Percentiles rank a stretch among this genome's conserved stretches.
Evolutionary conservation across 2,888 invertebrate genomes (phyloP).

Genomic region (Phortica magna): DNA sequence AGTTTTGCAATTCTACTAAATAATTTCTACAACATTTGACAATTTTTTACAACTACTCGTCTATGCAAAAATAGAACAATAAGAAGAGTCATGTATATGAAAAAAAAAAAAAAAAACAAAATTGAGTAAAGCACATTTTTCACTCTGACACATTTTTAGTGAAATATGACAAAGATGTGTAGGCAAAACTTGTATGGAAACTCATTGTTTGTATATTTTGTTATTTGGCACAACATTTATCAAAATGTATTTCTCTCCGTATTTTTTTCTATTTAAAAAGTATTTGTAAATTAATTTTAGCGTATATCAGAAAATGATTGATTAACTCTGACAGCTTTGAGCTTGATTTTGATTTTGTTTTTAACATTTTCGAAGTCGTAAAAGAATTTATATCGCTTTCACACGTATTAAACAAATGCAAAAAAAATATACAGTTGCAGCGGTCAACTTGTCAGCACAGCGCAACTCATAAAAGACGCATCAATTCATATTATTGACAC

Average conservation of each 20-base stretch:
- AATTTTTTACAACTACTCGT: neutral
- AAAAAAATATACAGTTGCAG: neutral
- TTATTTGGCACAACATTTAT: conserved; percentile 5
- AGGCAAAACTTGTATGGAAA: neutral
- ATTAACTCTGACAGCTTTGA: neutral
- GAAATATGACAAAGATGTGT: neutral
- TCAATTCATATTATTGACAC: neutral
- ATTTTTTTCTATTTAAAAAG: neutral
- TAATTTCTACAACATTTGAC: neutral
- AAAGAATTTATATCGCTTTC: neutral
- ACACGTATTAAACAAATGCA: neutral
- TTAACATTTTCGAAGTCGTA: neutral
- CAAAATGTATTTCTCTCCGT: neutral
- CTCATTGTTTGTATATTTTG: conserved; percentile 1
- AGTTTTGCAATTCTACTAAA: neutral
- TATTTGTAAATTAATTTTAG: neutral
- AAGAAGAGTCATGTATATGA: neutral
- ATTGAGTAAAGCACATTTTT: conserved; percentile 28
- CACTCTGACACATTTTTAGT: conserved; percentile 20
- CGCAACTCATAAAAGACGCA: no score
- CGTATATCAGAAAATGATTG: neutral
- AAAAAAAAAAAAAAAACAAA: conserved; percentile 7
- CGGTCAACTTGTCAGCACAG: no score
- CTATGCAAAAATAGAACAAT: neutral
- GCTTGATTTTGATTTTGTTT: neutral